These are phyloP conservation scores for Cyanoderma ruficeps DNA, from an alignment of 2,113 vertebrate genomes.

Conservation along the genomic window DNA sequence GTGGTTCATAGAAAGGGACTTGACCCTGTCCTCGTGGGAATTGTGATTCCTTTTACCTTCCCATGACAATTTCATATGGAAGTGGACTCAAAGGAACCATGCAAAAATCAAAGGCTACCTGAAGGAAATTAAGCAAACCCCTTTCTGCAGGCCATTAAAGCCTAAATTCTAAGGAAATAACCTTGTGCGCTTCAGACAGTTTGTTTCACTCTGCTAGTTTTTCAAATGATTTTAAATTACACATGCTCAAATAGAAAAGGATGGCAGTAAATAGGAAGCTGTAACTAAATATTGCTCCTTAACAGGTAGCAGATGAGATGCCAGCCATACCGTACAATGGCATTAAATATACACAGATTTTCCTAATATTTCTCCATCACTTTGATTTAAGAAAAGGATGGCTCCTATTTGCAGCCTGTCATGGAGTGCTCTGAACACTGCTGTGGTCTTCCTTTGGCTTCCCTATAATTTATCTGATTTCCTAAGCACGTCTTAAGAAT, in stretches of 20 bases:
- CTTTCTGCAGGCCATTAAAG: not conserved
- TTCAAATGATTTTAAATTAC: conserved; percentile 41
- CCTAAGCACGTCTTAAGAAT: not conserved
- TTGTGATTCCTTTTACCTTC: not conserved
- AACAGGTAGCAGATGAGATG: not conserved
- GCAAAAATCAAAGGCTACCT: not conserved
- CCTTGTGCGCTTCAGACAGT: not conserved
- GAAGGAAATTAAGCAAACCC: not conserved
- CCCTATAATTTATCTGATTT: not conserved
- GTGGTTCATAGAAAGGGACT: accelerated
- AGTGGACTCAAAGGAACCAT: not conserved
- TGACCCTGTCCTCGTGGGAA: not conserved
- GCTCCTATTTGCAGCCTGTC: not conserved
- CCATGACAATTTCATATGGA: not conserved
- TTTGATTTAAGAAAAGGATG: not conserved
- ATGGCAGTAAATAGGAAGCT: not conserved
- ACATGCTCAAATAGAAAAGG: not conserved
- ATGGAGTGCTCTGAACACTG: not conserved
- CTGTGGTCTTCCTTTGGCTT: not conserved
- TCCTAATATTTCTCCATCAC: not conserved
- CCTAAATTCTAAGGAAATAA: not conserved
- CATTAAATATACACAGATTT: not conserved
- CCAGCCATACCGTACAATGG: not conserved
- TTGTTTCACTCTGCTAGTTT: not conserved
- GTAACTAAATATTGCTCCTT: conserved; percentile 1